A percentile compares a stretch with the other conserved stretches of the same genome.
phyloP scores from a whole-genome alignment of 37 sponge, comb jelly and placozoan genomes.

The Agelas oroides region DNA sequence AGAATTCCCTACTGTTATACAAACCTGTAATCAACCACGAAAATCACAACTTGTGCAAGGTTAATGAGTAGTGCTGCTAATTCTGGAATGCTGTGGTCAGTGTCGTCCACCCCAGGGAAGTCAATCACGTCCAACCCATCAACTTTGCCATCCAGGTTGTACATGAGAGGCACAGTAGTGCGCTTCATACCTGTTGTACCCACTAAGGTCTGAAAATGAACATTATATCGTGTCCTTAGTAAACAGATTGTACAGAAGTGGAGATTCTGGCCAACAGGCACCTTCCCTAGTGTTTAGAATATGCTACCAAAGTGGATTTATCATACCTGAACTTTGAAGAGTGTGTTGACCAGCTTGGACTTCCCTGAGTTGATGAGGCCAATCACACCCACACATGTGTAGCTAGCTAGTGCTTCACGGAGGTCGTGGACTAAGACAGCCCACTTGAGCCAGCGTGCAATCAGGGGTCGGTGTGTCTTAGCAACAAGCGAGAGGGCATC shows the following conservation, averaged over 20 bases:
- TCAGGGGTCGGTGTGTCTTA: conserved; percentile 34
- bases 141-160: conserved; percentile 60
- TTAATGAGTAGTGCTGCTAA: conserved; percentile 53
- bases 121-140: conserved; percentile 76
- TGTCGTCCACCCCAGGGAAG: conserved; percentile 82
- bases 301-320: no score
- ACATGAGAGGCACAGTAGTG: conserved; percentile 77
- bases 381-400: conserved; percentile 69
- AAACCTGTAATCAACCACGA: conserved; percentile 75
- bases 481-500: conserved; percentile 62
- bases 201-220: conserved; percentile 15
- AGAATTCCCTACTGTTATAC: neutral
- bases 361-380: conserved; percentile 80
- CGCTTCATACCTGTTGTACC: conserved; percentile 64
- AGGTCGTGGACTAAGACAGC: conserved; percentile 56
- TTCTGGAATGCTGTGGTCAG: conserved; percentile 56
- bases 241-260: neutral
- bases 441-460: conserved; percentile 84
- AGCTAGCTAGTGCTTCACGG: conserved; percentile 62
- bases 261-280: no score
- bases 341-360: conserved; percentile 50
- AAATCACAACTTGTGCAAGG: conserved; percentile 65
- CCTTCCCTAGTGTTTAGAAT: no score
- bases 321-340: conserved; percentile 61
- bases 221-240: neutral